Base-by-base conservation (phyloP, 1,140 invertebrate genomes). In the Dryas iulia region DNA sequence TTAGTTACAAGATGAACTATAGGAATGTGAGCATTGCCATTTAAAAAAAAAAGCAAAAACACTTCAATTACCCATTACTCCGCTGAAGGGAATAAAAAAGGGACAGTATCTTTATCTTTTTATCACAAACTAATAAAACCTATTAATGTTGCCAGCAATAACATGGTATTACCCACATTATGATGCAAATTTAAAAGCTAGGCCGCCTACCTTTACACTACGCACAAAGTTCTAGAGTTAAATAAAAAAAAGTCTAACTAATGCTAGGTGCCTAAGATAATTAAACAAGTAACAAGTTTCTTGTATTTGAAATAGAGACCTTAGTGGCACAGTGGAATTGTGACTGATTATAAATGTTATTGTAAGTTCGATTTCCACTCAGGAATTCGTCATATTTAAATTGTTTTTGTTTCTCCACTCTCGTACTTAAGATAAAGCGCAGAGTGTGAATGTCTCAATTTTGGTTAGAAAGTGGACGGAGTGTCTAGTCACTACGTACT, bases 251-350 rank as follows among this genome's bases (percentile, higher is more conserved):
- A 3, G 21, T 21, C 7, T 18, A 47, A 47, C 39, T 47, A 47
- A 21, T 21, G 39, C 1, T 56, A 72, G 52, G 39, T 66, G 65
- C 26, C 57, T 58, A 71, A 65, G 63, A 23, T 70, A 68, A 73
- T 73, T 66, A 66, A 57, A 54, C 33, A 18, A 35, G 21, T 67
- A 47, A 60, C 31, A 25, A 64, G 28, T 39, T 47, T 47, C 54
- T 47, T 56, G 66, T 65, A 65, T 71, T 68, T 71, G 25, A 75
- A 78, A 76, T 74, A 70, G 71, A n/a, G n/a, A n/a, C n/a, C n/a
- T n/a, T n/a, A n/a, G n/a, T n/a, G n/a, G n/a, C n/a, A n/a, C n/a
- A n/a, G n/a, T n/a, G n/a, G n/a, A n/a, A n/a, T n/a, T n/a, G n/a
- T n/a, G n/a, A n/a, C n/a, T n/a, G n/a, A n/a, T n/a, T n/a, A n/a